Evolutionary conservation across 1,140 invertebrate species (phyloP).

Genomic region (Onthophagus taurus): DNA sequence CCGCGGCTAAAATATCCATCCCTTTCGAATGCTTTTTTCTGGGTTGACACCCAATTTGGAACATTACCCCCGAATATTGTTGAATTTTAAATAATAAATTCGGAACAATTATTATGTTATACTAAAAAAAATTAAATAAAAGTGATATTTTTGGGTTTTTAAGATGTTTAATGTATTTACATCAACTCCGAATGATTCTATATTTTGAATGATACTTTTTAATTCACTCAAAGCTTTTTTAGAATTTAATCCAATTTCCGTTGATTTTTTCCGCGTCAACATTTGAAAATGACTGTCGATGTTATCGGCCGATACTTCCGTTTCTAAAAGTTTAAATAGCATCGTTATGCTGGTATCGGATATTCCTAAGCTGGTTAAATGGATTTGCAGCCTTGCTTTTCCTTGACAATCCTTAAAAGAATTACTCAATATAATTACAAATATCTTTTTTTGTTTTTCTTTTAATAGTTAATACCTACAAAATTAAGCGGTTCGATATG

Average conservation of each 20-base stretch:
- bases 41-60: slow-evolving; percentile 56
- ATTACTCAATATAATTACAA: neutral
- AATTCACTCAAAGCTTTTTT: slow-evolving; percentile 64
- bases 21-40: slow-evolving; percentile 48
- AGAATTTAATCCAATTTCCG: slow-evolving; percentile 52
- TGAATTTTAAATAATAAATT: slow-evolving; percentile 54
- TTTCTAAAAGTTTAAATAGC: slow-evolving; percentile 61
- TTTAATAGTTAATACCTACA: too few species aligned
- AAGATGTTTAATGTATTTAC: too few species aligned
- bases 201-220: slow-evolving; percentile 57
- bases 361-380: slow-evolving; percentile 56
- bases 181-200: slow-evolving; percentile 62
- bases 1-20: slow-evolving; percentile 38
- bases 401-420: slow-evolving; percentile 38
- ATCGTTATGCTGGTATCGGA: slow-evolving; percentile 58
- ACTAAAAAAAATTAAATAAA: slow-evolving; percentile 42
- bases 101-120: slow-evolving; percentile 50
- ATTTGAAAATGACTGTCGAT: slow-evolving; percentile 50
- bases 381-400: slow-evolving; percentile 58
- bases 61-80: slow-evolving; percentile 62
- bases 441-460: too few species aligned
- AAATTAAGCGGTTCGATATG: too few species aligned
- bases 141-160: too few species aligned
- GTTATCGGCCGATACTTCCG: slow-evolving; percentile 57
- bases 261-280: slow-evolving; percentile 52